These are phyloP conservation scores for Lutjanus erythropterus DNA, from an alignment of 2,113 vertebrate genomes.

Conservation along the genomic window DNA sequence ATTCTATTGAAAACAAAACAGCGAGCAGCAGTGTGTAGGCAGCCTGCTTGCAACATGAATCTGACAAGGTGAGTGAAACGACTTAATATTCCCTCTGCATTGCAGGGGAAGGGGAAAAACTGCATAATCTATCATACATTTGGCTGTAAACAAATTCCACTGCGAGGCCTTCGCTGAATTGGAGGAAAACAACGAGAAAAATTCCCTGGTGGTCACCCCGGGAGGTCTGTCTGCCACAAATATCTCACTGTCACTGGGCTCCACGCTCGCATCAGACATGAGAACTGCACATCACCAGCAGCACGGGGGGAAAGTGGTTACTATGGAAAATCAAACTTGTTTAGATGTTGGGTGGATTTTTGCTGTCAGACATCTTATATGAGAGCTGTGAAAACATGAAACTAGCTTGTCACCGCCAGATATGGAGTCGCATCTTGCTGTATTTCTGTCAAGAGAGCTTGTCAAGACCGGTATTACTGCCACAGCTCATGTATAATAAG, in stretches of 20 bases:
- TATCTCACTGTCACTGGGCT: constrained; percentile 16
- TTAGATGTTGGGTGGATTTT: constrained; percentile 1
- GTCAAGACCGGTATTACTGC: background rate
- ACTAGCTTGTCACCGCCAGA: background rate
- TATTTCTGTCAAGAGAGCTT: background rate
- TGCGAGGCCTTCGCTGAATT: constrained; percentile 19
- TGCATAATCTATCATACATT: constrained; percentile 49
- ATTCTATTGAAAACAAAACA: constrained; percentile 1
- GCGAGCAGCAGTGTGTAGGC: background rate
- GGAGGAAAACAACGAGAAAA: constrained; percentile 44
- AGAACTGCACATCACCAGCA: background rate
- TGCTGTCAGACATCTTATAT: background rate
- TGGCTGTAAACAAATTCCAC: constrained; percentile 44
- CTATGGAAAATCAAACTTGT: constrained; percentile 12
- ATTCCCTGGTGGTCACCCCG: constrained; percentile 4
- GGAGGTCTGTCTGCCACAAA: constrained; percentile 41
- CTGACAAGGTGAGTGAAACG: constrained; percentile 44
- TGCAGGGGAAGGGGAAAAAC: constrained; percentile 40
- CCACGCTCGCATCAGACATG: background rate
- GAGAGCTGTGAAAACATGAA: constrained; percentile 13
- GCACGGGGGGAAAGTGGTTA: background rate
- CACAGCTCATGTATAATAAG: background rate
- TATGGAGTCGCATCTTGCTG: background rate
- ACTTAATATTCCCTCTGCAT: constrained; percentile 51
- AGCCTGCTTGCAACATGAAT: constrained; percentile 11